Percentiles rank a stretch among this genome's conserved stretches.
These are phyloP conservation scores for Diprion similis DNA, from an alignment of 1,140 invertebrate species.

Conservation along the genomic window DNA sequence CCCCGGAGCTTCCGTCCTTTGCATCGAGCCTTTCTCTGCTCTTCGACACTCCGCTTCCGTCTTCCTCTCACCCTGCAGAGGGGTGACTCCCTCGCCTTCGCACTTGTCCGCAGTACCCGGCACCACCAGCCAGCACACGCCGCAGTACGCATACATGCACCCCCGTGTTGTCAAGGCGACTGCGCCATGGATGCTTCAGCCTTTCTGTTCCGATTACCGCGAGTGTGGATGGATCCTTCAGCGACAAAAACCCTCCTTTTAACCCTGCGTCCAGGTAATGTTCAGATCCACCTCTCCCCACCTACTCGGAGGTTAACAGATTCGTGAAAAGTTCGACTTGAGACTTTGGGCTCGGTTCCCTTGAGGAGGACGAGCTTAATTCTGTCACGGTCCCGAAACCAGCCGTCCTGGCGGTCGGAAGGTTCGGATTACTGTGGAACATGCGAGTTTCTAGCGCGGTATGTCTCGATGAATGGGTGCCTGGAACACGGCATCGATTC, in stretches of 20 bases:
- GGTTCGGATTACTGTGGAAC: too few relatives aligned
- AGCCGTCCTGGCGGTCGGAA: too few relatives aligned
- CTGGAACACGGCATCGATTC: conserved; percentile 48
- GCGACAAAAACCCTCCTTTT: not conserved
- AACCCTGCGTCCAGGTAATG: too few relatives aligned
- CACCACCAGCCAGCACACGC: conserved; percentile 41
- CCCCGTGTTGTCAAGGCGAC: conserved; percentile 53
- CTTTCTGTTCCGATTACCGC: not conserved
- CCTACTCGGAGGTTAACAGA: too few relatives aligned
- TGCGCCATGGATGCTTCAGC: conserved; percentile 43
- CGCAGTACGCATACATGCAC: conserved; percentile 42
- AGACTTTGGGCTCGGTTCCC: too few relatives aligned
- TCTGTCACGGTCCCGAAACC: too few relatives aligned
- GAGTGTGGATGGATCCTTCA: not conserved
- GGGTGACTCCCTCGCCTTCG: not conserved
- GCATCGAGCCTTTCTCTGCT: not conserved
- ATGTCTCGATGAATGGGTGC: conserved; percentile 34
- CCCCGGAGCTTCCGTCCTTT: not conserved
- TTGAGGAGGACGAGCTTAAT: too few relatives aligned
- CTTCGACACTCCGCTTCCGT: conserved; percentile 13
- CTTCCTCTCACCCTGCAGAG: not conserved
- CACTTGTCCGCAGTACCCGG: conserved; percentile 3
- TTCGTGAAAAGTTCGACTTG: too few relatives aligned
- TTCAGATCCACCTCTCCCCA: too few relatives aligned
- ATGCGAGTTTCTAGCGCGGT: too few relatives aligned